Evolutionary conservation across 1,140 invertebrate genomes (phyloP), one percentile per base, ranked within the genome.

Genomic region (Hylaeus anthracinus): DNA sequence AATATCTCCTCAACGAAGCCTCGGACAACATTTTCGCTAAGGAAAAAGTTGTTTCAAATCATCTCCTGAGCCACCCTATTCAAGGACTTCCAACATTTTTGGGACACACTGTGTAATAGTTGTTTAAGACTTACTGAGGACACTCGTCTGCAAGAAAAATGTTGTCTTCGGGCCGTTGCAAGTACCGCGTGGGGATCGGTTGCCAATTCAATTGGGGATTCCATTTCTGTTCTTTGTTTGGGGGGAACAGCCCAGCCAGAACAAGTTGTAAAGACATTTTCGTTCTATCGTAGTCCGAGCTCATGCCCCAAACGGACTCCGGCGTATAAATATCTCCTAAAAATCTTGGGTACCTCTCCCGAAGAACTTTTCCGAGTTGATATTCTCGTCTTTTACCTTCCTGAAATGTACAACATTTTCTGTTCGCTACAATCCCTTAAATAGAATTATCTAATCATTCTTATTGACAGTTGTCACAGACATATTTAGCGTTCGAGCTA

Each of bases 211-310:
- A 80, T 41, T 82, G 14, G 1, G 92, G 86, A 75, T 94, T 91
- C 94, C 94, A 95, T 66, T 83, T 85, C 70, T 95, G 93, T 3
- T 90, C 79, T 1, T 79, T 79, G 58, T 81, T 82, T 3, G 95
- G 95, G 41, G 94, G 94, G 71, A 93, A 95, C 66, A 95, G 81
- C 0, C 92, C 94, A 0, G 94, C 93, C 15, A 95, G 85, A 3
- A 94, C 94, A 0, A 95, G 88, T 70, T 95, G 90, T 0, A 91
- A 92, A 1, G 93, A 94, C 94, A 95, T 95, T 88, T 95, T 95
- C 1, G 95, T 95, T 43, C 95, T 91, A 8, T 94, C 93, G 69
- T 92, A 95, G 81, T 95, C 93, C 1, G 94, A 94, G 1, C 94
- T 94, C 0, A 92, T 84, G 14, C 92, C 84, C 1, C 77, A 84